Conservation (phyloP, 2,113 vertebrate genomes). For the Percina caprodes region DNA sequence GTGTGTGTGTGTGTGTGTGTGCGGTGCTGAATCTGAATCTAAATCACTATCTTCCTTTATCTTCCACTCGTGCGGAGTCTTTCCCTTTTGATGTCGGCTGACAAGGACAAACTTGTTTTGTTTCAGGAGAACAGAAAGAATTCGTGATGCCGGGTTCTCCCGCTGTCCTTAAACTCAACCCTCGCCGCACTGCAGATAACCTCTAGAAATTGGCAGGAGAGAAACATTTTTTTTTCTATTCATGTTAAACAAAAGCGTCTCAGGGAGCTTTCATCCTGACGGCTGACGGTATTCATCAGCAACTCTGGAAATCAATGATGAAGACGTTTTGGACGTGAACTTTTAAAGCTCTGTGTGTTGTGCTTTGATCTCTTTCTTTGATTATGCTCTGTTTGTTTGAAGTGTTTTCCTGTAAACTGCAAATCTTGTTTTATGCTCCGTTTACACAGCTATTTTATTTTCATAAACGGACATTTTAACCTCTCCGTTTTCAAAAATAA, state of each 20-base stretch:
- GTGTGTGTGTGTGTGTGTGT: slow-evolving; percentile 55
- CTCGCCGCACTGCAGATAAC: slow-evolving; percentile 53
- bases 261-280: neutral
- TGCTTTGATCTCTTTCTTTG: neutral
- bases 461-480: too few relatives aligned
- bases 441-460: too few relatives aligned
- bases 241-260: neutral
- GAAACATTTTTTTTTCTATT: neutral
- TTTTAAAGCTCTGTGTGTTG: neutral
- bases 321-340: neutral
- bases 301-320: neutral
- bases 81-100: slow-evolving; percentile 61
- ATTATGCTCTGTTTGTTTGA: neutral
- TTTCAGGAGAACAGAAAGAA: slow-evolving; percentile 46
- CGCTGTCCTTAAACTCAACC: slow-evolving; percentile 46
- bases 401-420: neutral
- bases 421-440: neutral
- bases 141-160: slow-evolving; percentile 1
- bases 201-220: slow-evolving; percentile 5
- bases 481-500: too few relatives aligned
- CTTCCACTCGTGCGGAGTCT: slow-evolving; percentile 50
- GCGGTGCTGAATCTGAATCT: slow-evolving; percentile 55
- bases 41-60: slow-evolving; percentile 21
- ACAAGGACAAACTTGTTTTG: slow-evolving; percentile 65
- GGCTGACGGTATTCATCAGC: neutral